Evolutionary conservation across 1,140 invertebrate genomes (phyloP).

Genomic region (Harpegnathos saltator): DNA sequence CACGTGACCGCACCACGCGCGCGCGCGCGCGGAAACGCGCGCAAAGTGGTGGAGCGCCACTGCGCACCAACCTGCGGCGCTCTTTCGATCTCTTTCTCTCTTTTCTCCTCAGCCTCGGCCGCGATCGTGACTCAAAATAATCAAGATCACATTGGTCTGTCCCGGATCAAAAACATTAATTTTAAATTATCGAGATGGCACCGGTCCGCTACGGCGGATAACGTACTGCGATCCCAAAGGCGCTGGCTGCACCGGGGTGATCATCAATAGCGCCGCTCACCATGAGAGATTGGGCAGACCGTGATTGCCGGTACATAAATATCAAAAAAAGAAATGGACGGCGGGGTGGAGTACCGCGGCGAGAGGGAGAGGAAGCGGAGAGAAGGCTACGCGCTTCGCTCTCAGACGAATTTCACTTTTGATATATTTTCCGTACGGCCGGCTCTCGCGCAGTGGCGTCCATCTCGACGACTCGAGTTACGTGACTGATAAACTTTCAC

Average conservation of each 20-base stretch:
- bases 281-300: conserved; percentile 60
- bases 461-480: conserved; percentile 42
- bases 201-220: conserved; percentile 42
- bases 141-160: conserved; percentile 71
- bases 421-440: conserved; percentile 43
- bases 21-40: conserved; percentile 7
- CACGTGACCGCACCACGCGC: too few relatives aligned
- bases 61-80: conserved; percentile 43
- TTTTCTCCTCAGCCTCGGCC: conserved; percentile 33
- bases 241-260: conserved; percentile 56
- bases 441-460: conserved; percentile 25
- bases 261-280: conserved; percentile 69
- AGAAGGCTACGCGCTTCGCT: conserved; percentile 27
- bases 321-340: conserved; percentile 49
- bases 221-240: conserved; percentile 63
- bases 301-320: conserved; percentile 70
- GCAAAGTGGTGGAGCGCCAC: conserved; percentile 66
- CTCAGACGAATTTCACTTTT: conserved; percentile 62
- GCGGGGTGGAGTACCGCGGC: neutral
- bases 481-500: conserved; percentile 32
- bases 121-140: conserved; percentile 70
- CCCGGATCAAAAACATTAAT: conserved; percentile 73
- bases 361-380: conserved; percentile 8
- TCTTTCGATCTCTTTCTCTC: too few relatives aligned
- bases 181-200: conserved; percentile 75